Evolutionary conservation across 2,113 vertebrate genomes (phyloP), one percentile per base, ranked within the genome.

Genomic region (Indicator maculatus): DNA sequence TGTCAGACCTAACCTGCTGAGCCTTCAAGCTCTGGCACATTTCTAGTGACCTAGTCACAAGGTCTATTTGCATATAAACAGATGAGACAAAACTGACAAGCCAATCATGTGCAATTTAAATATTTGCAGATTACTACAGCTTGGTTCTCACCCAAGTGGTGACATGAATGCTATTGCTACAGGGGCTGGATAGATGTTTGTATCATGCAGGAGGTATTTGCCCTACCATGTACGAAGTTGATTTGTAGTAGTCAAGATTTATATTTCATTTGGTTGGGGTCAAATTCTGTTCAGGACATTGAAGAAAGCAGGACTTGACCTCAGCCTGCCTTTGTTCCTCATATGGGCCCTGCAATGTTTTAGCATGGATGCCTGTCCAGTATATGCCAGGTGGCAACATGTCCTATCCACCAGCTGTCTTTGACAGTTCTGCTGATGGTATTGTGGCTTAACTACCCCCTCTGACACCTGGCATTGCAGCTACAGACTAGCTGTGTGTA

Each of bases 61-160:
- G 83, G 78, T 79, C 53, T 81, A 47, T 73, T 95, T 91, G 86
- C 76, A 73, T 59, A 70, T 41, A 91, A 95, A 90, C 90, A 91
- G 20, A 77, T 66, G 63, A 66, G 90, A 81, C 63, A 90, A 95
- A 95, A 88, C 39, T 84, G 58, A 84, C 44, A 61, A 90, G 23
- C 26, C 70, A 88, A 70, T 73, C 0, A 0, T 31, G 21, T 56
- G 61, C 71, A 33, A 82, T 70, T 93, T 76, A 86, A 96, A 75
- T 86, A 88, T 66, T 91, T 95, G 39, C 58, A 84, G 80, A 88
- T 88, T 76, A 82, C 53, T 79, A 30, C 50, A 56, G 65, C 5
- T 8, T n/a, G 36, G 55, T 86, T 90, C 59, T 52, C 70, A 33
- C 33, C 65, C 20, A 78, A 82, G 17, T 88, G 47, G 61, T 74